Percentiles rank a stretch among this genome's conserved stretches.
phyloP scores from a whole-genome alignment of 2,888 invertebrate species.

The Drosophila crucigera region DNA sequence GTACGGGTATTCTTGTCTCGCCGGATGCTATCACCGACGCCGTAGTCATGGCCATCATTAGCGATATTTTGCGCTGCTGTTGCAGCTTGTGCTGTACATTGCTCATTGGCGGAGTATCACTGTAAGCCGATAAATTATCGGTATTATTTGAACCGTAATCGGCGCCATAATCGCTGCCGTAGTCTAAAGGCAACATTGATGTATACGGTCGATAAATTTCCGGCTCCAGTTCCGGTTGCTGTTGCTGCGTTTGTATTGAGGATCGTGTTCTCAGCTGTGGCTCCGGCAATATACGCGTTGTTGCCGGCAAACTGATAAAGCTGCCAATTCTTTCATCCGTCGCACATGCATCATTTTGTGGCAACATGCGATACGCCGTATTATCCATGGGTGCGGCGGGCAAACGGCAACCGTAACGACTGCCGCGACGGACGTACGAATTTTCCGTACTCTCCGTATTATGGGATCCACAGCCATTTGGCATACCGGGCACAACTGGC shows the following conservation, averaged over 20 bases:
- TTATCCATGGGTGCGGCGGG: slow-evolving; percentile 69
- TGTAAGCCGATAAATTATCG: slow-evolving; percentile 75
- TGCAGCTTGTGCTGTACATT: slow-evolving; percentile 60
- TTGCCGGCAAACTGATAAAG: slow-evolving; percentile 85
- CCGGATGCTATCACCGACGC: slow-evolving; percentile 83
- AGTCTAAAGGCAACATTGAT: slow-evolving; percentile 84
- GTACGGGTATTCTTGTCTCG: slow-evolving; percentile 77
- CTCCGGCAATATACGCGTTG: slow-evolving; percentile 74
- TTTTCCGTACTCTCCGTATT: not conserved
- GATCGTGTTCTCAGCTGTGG: slow-evolving; percentile 44
- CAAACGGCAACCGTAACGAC: slow-evolving; percentile 72
- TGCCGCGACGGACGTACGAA: slow-evolving; percentile 56
- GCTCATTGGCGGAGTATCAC: slow-evolving; percentile 68
- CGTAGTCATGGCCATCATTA: slow-evolving; percentile 82
- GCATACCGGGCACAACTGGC: not conserved
- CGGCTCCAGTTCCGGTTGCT: not conserved
- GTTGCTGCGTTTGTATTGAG: slow-evolving; percentile 47
- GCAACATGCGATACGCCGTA: slow-evolving; percentile 68
- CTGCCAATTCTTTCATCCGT: slow-evolving; percentile 89
- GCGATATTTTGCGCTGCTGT: slow-evolving; percentile 73
- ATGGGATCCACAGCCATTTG: slow-evolving; percentile 22
- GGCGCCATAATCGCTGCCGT: slow-evolving; percentile 86
- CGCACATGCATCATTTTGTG: slow-evolving; percentile 59
- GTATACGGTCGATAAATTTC: slow-evolving; percentile 73
- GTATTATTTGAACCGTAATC: slow-evolving; percentile 84